These are phyloP conservation scores for Scrobipalpa costella DNA, from an alignment of 2,888 invertebrate species.

Conservation along the genomic window DNA sequence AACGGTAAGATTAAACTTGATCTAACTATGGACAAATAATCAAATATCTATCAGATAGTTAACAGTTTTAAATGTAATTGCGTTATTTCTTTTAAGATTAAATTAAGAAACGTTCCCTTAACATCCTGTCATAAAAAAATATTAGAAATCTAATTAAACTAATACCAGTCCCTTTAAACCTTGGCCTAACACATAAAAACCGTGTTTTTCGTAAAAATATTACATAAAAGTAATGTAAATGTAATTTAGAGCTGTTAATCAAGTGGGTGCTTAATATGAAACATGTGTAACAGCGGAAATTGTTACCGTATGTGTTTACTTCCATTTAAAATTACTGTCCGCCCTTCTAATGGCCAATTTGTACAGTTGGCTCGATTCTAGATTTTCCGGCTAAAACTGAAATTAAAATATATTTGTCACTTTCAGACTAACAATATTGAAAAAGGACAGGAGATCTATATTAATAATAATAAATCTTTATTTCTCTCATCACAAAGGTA, in stretches of 20 bases:
- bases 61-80: no score
- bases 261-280: background rate
- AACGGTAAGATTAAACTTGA: no score
- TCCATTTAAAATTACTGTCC: background rate
- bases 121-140: conserved; percentile 3
- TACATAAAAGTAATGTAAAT: background rate
- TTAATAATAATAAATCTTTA: no score
- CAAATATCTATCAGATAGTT: no score
- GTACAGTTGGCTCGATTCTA: no score
- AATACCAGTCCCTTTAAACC: conserved; percentile 3
- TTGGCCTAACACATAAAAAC: background rate
- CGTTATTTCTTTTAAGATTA: background rate
- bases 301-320: conserved; percentile 12
- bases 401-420: no score
- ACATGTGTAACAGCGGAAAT: conserved; percentile 15
- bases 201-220: background rate
- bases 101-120: background rate
- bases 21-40: no score
- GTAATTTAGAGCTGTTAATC: conserved; percentile 2
- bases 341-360: conserved; percentile 11
- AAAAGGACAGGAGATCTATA: no score
- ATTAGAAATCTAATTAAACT: background rate
- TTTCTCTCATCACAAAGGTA: no score
- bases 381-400: no score
- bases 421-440: no score